These are phyloP conservation scores for Lepilemur septentrionalis DNA, from an alignment of 2,797 vertebrate genomes.

Conservation along the genomic window DNA sequence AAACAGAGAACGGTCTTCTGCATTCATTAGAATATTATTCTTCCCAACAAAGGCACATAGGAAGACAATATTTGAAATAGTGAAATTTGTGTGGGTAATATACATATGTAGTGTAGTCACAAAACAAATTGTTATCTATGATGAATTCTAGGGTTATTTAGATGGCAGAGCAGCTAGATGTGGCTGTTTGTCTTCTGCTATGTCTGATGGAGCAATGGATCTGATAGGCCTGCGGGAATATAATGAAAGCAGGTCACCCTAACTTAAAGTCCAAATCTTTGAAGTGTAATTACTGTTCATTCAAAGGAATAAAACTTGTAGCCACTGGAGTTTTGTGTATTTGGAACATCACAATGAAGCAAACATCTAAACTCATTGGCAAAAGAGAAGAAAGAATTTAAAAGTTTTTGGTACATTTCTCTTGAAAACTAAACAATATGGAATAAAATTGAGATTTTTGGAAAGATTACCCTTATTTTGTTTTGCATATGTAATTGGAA, in stretches of 20 bases:
- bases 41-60: background rate
- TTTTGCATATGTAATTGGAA: background rate
- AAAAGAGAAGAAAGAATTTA: background rate
- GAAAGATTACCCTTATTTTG: background rate
- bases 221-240: background rate
- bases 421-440: background rate
- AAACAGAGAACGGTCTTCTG: background rate
- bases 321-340: background rate
- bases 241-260: background rate
- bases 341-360: background rate
- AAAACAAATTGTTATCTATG: background rate
- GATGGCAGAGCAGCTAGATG: background rate
- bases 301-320: background rate
- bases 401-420: background rate
- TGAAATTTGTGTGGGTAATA: background rate
- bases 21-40: background rate
- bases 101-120: background rate
- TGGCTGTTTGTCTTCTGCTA: background rate
- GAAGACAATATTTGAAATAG: background rate
- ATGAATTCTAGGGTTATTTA: background rate
- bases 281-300: background rate
- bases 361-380: background rate
- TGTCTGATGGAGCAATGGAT: background rate
- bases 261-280: conserved; percentile 26
- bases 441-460: background rate